These are phyloP conservation scores for Oenanthe oenanthe DNA, from an alignment of 2,113 vertebrate genomes.

Conservation along the genomic window DNA sequence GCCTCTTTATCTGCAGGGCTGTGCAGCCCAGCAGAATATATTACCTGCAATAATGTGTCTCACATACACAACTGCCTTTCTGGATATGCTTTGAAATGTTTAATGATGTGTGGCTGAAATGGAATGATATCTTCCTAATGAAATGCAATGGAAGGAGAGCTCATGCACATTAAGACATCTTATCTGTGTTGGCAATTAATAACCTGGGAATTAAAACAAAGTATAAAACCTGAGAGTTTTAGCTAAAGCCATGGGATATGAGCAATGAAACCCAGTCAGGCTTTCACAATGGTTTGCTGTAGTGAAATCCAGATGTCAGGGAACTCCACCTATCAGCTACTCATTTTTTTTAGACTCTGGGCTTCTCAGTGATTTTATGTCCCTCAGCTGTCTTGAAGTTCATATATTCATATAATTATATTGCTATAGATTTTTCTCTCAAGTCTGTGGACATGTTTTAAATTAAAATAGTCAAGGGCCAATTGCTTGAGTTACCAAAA, in stretches of 20 bases:
- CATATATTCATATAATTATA: neutral
- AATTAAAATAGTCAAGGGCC: slow-evolving; percentile 24
- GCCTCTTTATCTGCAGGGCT: neutral
- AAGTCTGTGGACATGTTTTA: neutral
- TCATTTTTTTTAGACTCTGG: neutral
- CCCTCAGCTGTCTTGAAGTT: slow-evolving; percentile 22
- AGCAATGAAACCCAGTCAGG: neutral
- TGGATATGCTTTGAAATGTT: slow-evolving; percentile 16
- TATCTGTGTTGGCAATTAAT: slow-evolving; percentile 54
- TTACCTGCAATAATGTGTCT: slow-evolving; percentile 30
- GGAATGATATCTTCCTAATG: neutral
- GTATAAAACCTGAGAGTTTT: neutral
- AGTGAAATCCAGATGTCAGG: slow-evolving; percentile 49
- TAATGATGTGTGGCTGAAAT: slow-evolving; percentile 42
- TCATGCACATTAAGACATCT: neutral
- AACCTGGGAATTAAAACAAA: slow-evolving; percentile 44
- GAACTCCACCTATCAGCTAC: neutral
- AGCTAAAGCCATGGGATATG: neutral
- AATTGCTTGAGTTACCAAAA: neutral
- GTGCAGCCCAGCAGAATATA: neutral
- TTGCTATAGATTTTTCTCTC: neutral
- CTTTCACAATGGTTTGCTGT: neutral
- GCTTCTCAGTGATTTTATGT: neutral
- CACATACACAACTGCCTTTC: neutral
- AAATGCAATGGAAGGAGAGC: slow-evolving; percentile 16